Evolutionary conservation across 2,113 vertebrate genomes (phyloP), one percentile per base, ranked within the genome.

Genomic region (Urocolius indicus): DNA sequence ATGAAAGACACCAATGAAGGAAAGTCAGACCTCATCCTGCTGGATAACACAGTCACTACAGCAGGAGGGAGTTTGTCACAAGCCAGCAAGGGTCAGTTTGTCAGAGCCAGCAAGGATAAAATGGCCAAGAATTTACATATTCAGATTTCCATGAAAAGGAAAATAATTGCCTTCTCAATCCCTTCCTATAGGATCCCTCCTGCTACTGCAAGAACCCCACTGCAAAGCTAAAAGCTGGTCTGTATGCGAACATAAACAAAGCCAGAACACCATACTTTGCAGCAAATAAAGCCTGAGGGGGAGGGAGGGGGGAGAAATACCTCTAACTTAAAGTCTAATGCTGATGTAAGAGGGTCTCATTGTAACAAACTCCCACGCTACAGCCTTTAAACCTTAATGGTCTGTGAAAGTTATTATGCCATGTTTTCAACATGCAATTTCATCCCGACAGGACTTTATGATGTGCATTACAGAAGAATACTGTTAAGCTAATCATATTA

Each of bases 391-490:
- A 93, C 65, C 74, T 91, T 91, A 92, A 96, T 63, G 76, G 90
- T 57, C 95, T 96, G 96, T 65, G 84, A 94, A 97, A 95, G 94
- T 81, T 96, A 93, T 96, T 94, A 94, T 36, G 89, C 4, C 5
- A 72, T 8, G 38, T 67, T 96, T 96, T 86, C 21, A 92, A 89
- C 95, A 20, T 80, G 91, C 5, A 34, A 1, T 89, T 95, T 88
- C 71, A 21, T 73, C 69, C 89, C 88, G 85, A 94, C 20, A 9
- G 75, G 81, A 21, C 84, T 94, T 92, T 73, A 58, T 94, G 93
- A 97, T 96, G 69, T 45, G 38, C 59, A 86, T 92, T 92, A 80
- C 95, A 95, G 96, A 88, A 66, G 68, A 84, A 82, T 38, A 16
- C 94, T 96, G 95, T 27, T 94, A 94, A 94, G 87, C 75, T 89